phyloP scores from a whole-genome alignment of 2,888 invertebrate genomes.

The Sturmia bella region DNA sequence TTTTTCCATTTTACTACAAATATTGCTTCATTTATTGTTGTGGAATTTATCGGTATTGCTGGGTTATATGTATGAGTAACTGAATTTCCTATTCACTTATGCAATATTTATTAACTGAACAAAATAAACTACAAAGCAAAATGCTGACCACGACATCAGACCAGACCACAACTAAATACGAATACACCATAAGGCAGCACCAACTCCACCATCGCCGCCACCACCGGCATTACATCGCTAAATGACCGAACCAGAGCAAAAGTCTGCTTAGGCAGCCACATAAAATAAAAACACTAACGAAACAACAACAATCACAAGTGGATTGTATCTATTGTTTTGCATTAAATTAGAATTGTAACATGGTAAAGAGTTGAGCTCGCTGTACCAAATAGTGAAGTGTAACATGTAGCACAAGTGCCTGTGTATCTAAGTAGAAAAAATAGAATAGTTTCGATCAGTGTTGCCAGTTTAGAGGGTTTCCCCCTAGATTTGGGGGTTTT shows the following conservation, averaged over 20 bases:
- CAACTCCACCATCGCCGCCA: constrained; percentile 7
- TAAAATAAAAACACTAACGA: background rate
- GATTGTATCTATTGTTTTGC: constrained; percentile 8
- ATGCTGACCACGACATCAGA: constrained; percentile 44
- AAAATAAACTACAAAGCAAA: constrained; percentile 41
- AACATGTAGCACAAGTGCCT: too few species aligned
- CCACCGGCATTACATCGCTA: background rate
- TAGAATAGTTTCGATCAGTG: too few species aligned
- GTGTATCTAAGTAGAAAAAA: too few species aligned
- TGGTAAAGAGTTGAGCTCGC: background rate
- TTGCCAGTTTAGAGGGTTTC: too few species aligned
- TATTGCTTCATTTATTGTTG: constrained; percentile 38
- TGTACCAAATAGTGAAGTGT: too few species aligned
- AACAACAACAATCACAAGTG: constrained; percentile 1
- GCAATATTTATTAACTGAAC: constrained; percentile 60
- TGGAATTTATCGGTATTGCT: constrained; percentile 45
- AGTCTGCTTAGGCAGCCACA: constrained; percentile 14
- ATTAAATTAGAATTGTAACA: constrained; percentile 5
- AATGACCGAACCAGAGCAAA: constrained; percentile 30
- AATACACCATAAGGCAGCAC: constrained; percentile 19
- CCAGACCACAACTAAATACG: constrained; percentile 47
- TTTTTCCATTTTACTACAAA: constrained; percentile 26
- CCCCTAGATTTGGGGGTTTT: too few species aligned
- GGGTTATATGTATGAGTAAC: constrained; percentile 6
- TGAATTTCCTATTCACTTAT: constrained; percentile 51